These are phyloP conservation scores for Callocephalon fimbriatum DNA, from an alignment of 2,113 vertebrate genomes.

Conservation along the genomic window DNA sequence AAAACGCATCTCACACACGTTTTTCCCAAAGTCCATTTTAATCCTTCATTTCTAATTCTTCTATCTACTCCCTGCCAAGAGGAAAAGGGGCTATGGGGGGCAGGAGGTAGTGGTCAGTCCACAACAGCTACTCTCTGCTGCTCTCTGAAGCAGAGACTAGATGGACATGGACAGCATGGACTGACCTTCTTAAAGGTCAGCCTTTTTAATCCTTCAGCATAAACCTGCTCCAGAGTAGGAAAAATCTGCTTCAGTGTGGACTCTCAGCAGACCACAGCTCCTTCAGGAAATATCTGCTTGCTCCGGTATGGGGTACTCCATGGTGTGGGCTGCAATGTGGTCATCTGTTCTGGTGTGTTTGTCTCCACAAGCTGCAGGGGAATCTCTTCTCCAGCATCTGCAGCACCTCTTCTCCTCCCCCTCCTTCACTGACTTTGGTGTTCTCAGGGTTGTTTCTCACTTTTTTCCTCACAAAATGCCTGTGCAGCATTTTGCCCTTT, in stretches of 20 bases:
- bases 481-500: neutral
- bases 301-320: accelerated
- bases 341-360: neutral
- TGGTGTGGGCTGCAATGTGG: neutral
- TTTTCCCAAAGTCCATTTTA: neutral
- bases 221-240: neutral
- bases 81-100: accelerated
- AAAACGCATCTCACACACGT: accelerated
- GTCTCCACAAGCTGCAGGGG: neutral
- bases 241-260: neutral
- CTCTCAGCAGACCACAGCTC: neutral
- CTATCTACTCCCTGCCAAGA: neutral
- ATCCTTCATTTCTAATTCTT: neutral
- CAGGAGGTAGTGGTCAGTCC: neutral
- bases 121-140: neutral
- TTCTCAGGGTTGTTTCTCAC: neutral
- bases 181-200: neutral
- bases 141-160: neutral
- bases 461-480: neutral
- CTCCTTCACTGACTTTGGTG: neutral
- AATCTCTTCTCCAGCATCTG: neutral
- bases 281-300: neutral
- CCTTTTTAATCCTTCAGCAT: neutral
- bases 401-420: neutral
- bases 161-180: neutral